Evolutionary conservation across 2,888 invertebrate species (phyloP).

Genomic region (Carcina quercana): DNA sequence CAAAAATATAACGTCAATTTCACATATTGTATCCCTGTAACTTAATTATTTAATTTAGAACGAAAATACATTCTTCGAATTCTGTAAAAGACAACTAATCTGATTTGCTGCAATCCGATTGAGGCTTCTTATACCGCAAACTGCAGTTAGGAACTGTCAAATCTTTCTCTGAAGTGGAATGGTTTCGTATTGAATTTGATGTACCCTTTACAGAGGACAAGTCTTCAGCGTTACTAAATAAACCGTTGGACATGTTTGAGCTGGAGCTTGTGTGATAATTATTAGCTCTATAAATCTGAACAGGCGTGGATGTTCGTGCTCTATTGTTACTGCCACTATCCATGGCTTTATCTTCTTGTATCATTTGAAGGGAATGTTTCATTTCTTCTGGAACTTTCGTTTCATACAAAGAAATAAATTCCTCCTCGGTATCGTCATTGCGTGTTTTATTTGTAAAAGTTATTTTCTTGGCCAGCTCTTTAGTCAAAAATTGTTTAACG

Average conservation of each 20-base stretch:
- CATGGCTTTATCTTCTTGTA: constrained; percentile 32
- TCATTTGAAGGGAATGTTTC: constrained; percentile 30
- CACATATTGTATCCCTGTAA: constrained; percentile 14
- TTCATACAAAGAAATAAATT: constrained; percentile 57
- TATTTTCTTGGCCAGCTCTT: constrained; percentile 58
- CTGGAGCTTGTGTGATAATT: constrained; percentile 63
- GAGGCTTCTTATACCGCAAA: constrained; percentile 38
- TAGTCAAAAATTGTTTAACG: constrained; percentile 64
- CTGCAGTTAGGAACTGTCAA: constrained; percentile 65
- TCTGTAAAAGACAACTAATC: too few species aligned
- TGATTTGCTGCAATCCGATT: constrained; percentile 54
- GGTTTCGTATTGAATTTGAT: constrained; percentile 54
- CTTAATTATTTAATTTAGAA: constrained; percentile 10
- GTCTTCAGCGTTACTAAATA: constrained; percentile 71
- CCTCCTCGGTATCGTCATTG: constrained; percentile 44
- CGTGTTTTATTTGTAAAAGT: constrained; percentile 51
- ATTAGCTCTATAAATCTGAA: constrained; percentile 60
- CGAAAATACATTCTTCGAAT: background rate
- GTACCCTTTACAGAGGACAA: constrained; percentile 71
- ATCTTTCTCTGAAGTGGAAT: constrained; percentile 64
- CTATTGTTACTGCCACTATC: constrained; percentile 43
- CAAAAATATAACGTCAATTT: constrained; percentile 6
- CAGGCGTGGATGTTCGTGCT: constrained; percentile 75
- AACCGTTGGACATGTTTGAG: constrained; percentile 59
- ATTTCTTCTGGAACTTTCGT: constrained; percentile 62